Evolutionary conservation across 2,888 invertebrate species (phyloP), one percentile per base, ranked within the genome.

Genomic region (Onthophagus sagittarius): DNA sequence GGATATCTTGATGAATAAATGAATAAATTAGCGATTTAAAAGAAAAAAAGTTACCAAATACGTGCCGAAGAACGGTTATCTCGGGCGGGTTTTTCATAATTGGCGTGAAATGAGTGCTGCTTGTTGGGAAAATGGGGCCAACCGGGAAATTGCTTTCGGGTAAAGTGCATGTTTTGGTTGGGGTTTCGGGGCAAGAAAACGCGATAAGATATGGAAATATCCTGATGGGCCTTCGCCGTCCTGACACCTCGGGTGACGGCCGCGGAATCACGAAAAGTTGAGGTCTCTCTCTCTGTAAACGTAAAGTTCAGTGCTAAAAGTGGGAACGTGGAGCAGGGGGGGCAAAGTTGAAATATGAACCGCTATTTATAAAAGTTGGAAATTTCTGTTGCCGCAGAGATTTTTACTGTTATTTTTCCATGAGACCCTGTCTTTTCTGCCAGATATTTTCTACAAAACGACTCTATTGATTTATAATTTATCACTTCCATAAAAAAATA

Each of bases 331-430:
- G 31, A 6, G n/a, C n/a, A 67, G 9, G 67, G 32, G 67, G 67
- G 67, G 31, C 13, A n/a, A 67, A 67, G 67, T 67, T 67, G 67
- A 67, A 31, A 67, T 67, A 67, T 67, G 32, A 31, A 23, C 31
- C n/a, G 67, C 31, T 32, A 67, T 67, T 67, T 67, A 67, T 67
- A 23, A 67, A 53, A 67, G 31, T 67, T 67, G 67, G 32, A 31
- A 67, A 9, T 23, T 67, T 67, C 23, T 5, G 15, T 67, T 67
- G n/a, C 31, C 67, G 23, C 67, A 31, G 13, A 7, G 39, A 53
- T 53, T 53, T 53, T 53, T 53, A 53, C 39, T 67, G 14, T 15
- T 63, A 63, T 63, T 67, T 67, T 67, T 67, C 23, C 67, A 53
- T 53, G 39, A 23, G 23, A 23, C 23, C 23, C 39, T 53, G 39